Conservation (phyloP, 2,888 invertebrate genomes). For the Eristalinus aeneus region DNA sequence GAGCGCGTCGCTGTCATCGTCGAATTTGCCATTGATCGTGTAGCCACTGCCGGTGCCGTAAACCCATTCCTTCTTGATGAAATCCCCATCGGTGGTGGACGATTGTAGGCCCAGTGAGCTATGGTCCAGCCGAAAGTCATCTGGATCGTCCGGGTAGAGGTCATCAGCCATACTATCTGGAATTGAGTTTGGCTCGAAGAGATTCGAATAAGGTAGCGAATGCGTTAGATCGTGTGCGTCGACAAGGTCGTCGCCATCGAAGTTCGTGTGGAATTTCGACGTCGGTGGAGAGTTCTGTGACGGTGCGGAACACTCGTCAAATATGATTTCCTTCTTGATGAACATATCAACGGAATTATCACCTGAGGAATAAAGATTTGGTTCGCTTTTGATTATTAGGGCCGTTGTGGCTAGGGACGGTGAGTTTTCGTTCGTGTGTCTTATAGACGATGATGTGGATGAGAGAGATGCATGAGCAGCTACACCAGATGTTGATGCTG, state of each 20-base stretch:
- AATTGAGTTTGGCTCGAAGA: constrained; percentile 79
- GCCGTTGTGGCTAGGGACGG: constrained; percentile 80
- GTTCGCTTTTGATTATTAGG: constrained; percentile 78
- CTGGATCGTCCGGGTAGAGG: constrained; percentile 79
- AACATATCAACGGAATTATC: constrained; percentile 80
- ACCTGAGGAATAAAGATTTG: constrained; percentile 79
- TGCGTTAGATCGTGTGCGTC: constrained; percentile 79
- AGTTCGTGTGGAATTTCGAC: constrained; percentile 79
- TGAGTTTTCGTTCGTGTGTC: constrained; percentile 73
- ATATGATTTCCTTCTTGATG: constrained; percentile 79
- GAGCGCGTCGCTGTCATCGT: constrained; percentile 79
- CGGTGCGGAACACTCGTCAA: constrained; percentile 78
- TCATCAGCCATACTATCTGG: constrained; percentile 79
- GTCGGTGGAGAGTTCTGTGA: constrained; percentile 80
- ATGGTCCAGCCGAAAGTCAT: constrained; percentile 79
- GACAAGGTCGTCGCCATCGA: constrained; percentile 79
- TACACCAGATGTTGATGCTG: constrained; percentile 55
- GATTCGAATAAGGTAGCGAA: constrained; percentile 79
- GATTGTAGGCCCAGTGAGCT: constrained; percentile 79
- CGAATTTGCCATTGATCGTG: constrained; percentile 79
- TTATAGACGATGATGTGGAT: constrained; percentile 59
- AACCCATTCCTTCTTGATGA: constrained; percentile 80
- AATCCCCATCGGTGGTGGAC: constrained; percentile 79
- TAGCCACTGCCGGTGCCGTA: constrained; percentile 78
- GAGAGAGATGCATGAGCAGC: constrained; percentile 46